Evolutionary conservation across 1,140 invertebrate genomes (phyloP).

Genomic region (Apis cerana): DNA sequence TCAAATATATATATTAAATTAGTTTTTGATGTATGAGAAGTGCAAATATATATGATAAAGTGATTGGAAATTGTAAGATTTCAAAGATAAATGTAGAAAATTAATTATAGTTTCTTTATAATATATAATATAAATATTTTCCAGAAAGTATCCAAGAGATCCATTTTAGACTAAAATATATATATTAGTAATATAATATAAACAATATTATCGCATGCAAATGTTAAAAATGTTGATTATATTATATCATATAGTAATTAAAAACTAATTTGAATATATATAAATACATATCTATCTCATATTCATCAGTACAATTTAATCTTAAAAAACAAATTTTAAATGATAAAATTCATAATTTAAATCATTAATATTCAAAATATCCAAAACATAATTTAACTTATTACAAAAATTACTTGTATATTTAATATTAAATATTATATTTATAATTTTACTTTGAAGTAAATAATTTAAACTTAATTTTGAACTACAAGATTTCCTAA

Average conservation of each 20-base stretch:
- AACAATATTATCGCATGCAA: not conserved
- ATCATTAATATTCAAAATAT: not conserved
- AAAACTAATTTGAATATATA: not conserved
- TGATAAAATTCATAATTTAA: not conserved
- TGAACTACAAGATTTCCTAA: too few relatives aligned
- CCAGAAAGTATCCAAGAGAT: not conserved
- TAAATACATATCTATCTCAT: not conserved
- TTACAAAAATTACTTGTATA: not conserved
- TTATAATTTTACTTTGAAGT: too few relatives aligned
- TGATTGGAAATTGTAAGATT: not conserved
- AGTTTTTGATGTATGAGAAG: not conserved
- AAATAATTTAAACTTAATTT: too few relatives aligned
- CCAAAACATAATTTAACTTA: not conserved
- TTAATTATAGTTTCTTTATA: not conserved
- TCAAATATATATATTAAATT: not conserved
- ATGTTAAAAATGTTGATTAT: slow-evolving; percentile 7
- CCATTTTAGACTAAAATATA: slow-evolving; percentile 6
- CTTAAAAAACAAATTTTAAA: not conserved
- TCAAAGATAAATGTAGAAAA: slow-evolving; percentile 9
- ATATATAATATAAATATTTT: slow-evolving; percentile 1
- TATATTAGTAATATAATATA: slow-evolving; percentile 10
- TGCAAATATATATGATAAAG: not conserved
- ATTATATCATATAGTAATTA: not conserved
- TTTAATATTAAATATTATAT: not conserved
- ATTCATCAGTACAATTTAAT: not conserved